Base-by-base conservation (phyloP, 1,140 invertebrate genomes). In the Ceratoteleas bidentatus region DNA sequence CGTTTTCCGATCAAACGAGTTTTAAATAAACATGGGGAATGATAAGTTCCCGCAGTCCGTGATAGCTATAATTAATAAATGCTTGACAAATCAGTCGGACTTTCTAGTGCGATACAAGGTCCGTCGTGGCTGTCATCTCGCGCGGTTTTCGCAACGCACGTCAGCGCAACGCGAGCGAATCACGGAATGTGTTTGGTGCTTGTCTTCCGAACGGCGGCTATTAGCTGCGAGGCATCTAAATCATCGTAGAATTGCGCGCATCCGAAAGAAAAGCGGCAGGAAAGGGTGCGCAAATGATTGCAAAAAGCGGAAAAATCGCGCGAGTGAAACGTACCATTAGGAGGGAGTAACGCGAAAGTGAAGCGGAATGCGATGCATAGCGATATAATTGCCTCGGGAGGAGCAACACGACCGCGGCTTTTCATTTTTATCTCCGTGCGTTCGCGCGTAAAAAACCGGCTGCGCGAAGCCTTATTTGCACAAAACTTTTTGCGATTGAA, bases 321-420 rank as follows among this genome's bases (percentile, higher is more conserved):
- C 56, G 68, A 77, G 49, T 69, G 68, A 66, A 82, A 82, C 73
- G 69, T 82, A 74, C 61, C 53, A 82, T 77, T 82, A 82, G 66
- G 69, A 62, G 73, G 58, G 34, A 62, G 80, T 40, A 76, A 76
- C 79, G 61, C 53, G 69, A 77, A 82, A 82, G 77, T 77, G 56
- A 77, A 82, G 52, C 68, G 68, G 56, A 77, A 82, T 73, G 66
- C 72, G 72, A 74, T 74, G 72, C 79, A 80, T 73, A 76, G 53
- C 79, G 79, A 82, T 82, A 68, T 74, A 77, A 81, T 73, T 73
- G 73, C 80, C 80, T 65, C 68, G 47, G 79, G 73, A 82, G 57
- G 14, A 82, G 24, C 79, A 43, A 76, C 75, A 81, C 72, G 72
- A 81, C 79, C 47, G 36, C 65, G 49, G 58, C 49, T 81, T 81